Evolutionary conservation across 1,140 invertebrate genomes (phyloP).

Genomic region (Sitodiplosis mosellana): DNA sequence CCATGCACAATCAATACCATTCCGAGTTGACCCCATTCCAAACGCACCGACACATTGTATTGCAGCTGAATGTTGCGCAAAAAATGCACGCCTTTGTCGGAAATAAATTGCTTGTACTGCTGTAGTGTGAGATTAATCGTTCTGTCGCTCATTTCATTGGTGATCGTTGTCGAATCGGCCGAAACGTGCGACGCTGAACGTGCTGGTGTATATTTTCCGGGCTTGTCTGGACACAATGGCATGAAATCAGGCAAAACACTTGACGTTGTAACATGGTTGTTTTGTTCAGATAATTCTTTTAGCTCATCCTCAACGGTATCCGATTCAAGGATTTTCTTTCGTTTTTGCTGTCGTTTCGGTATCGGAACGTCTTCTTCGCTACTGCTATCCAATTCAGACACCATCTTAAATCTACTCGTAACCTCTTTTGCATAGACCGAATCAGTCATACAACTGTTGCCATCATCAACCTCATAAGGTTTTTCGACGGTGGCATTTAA

Average conservation of each 20-base stretch:
- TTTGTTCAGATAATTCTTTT: neutral
- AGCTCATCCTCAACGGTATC: neutral
- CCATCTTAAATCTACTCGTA: too few species aligned
- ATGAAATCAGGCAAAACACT: neutral
- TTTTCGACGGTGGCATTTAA: too few species aligned
- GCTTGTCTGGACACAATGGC: neutral
- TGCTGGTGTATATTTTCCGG: neutral
- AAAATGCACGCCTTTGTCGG: slow-evolving; percentile 25
- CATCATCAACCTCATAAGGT: too few species aligned
- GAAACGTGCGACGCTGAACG: neutral
- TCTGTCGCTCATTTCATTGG: slow-evolving; percentile 11
- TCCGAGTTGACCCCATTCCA: slow-evolving; percentile 22
- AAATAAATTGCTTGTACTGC: slow-evolving; percentile 26
- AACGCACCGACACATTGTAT: slow-evolving; percentile 23
- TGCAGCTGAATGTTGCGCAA: slow-evolving; percentile 19
- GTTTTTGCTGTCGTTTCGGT: too few species aligned
- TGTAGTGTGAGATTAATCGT: slow-evolving; percentile 27
- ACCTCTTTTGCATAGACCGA: too few species aligned
- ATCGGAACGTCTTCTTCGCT: too few species aligned
- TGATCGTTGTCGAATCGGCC: neutral
- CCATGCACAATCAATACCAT: slow-evolving; percentile 29
- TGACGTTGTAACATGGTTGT: neutral
- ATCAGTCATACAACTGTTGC: too few species aligned
- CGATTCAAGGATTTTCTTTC: too few species aligned
- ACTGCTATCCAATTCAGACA: too few species aligned